Percentiles rank a stretch among this genome's conserved stretches.
These are phyloP conservation scores for Acrossocheilus wenchowensis DNA, from an alignment of 2,797 vertebrate genomes.

Conservation along the genomic window DNA sequence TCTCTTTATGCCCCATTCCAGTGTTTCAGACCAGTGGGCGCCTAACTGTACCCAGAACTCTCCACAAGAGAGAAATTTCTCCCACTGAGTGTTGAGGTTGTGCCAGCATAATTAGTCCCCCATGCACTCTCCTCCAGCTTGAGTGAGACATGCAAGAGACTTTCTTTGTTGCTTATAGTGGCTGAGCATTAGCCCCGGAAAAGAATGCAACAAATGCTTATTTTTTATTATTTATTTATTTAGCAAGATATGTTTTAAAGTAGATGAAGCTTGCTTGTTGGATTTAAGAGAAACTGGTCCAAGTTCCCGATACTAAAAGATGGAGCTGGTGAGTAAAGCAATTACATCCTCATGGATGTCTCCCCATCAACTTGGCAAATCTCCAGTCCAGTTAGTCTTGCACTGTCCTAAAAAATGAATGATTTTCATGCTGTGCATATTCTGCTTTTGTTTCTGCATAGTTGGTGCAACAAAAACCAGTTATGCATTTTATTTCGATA, in stretches of 20 bases:
- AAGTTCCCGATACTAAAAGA: slow-evolving; percentile 22
- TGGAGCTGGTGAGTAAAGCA: slow-evolving; percentile 42
- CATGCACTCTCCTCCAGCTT: slow-evolving; percentile 22
- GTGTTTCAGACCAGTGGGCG: slow-evolving; percentile 55
- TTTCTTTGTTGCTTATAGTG: slow-evolving; percentile 47
- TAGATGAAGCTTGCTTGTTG: slow-evolving; percentile 16
- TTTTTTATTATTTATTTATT: slow-evolving; percentile 12
- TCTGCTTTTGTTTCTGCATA: slow-evolving; percentile 1
- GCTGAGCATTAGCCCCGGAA: slow-evolving; percentile 23
- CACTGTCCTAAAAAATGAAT: slow-evolving; percentile 6
- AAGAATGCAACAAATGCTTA: slow-evolving; percentile 8
- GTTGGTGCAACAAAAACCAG: slow-evolving; percentile 1
- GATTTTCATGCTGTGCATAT: slow-evolving; percentile 24
- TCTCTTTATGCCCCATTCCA: slow-evolving; percentile 32
- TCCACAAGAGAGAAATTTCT: slow-evolving; percentile 55
- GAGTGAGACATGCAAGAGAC: slow-evolving; percentile 34
- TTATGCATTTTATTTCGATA: neutral
- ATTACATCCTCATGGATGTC: slow-evolving; percentile 23
- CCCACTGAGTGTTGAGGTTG: slow-evolving; percentile 52
- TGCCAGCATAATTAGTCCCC: slow-evolving; percentile 48
- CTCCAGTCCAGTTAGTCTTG: slow-evolving; percentile 39
- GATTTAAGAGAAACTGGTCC: slow-evolving; percentile 29
- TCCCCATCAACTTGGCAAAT: slow-evolving; percentile 41
- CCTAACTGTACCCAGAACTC: slow-evolving; percentile 47
- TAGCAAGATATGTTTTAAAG: neutral